phyloP scores from a whole-genome alignment of 2,888 invertebrate genomes.

The Parelbella ahira region DNA sequence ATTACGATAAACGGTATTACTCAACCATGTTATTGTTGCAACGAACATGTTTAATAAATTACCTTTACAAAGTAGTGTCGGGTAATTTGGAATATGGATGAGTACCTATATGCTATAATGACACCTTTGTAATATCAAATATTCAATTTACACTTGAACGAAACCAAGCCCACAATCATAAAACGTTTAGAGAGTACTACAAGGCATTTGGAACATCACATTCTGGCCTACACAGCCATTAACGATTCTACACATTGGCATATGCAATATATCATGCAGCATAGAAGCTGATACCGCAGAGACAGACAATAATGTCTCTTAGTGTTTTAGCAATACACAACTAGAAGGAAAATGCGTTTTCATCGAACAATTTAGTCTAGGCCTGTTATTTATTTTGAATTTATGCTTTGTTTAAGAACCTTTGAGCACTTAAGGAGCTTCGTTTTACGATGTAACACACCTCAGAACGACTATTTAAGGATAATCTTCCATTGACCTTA shows the following conservation, averaged over 20 bases:
- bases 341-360: conserved; percentile 14
- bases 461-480: no score
- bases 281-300: no score
- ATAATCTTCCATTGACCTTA: conserved; percentile 7
- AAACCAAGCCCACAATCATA: conserved; percentile 21
- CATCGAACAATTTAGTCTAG: conserved; percentile 26
- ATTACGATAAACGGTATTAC: conserved; percentile 2
- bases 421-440: conserved; percentile 33
- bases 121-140: conserved; percentile 8
- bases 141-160: conserved; percentile 16
- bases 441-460: conserved; percentile 39
- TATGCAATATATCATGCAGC: no score
- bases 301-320: no score
- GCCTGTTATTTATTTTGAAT: conserved; percentile 7
- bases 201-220: neutral
- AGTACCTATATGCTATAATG: conserved; percentile 17
- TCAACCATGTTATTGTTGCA: conserved; percentile 5
- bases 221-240: no score
- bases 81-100: no score
- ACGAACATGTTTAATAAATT: conserved; percentile 3
- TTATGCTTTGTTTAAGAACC: conserved; percentile 32
- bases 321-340: no score
- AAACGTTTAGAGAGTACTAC: conserved; percentile 13
- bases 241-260: no score
- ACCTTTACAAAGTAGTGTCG: conserved; percentile 18